Percentiles rank a stretch among this genome's conserved stretches.
phyloP scores from a whole-genome alignment of 1,140 invertebrate genomes.

The Proctacanthus coquilletti region DNA sequence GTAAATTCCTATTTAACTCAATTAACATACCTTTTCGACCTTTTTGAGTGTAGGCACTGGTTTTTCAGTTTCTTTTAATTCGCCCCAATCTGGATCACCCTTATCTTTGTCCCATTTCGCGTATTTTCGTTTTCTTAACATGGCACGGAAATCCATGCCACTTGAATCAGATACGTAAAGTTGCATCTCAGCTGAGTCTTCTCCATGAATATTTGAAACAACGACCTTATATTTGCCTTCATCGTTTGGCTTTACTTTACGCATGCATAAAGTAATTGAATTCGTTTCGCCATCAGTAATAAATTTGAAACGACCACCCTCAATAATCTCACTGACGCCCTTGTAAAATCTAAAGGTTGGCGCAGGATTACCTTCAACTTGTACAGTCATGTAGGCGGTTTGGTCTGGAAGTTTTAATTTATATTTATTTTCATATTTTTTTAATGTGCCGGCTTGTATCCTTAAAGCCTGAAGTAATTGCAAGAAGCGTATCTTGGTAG shows the following conservation, averaged over 20 bases:
- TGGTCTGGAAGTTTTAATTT: no score
- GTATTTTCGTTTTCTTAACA: conserved; percentile 94
- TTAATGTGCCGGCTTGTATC: no score
- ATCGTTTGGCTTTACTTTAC: conserved; percentile 92
- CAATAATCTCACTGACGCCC: conserved; percentile 75
- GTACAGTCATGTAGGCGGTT: conserved; percentile 74
- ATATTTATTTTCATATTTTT: conserved; percentile 3
- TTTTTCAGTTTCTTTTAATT: conserved; percentile 85
- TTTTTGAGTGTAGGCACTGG: conserved; percentile 70
- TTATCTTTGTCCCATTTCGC: conserved; percentile 85
- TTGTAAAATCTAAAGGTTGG: conserved; percentile 96
- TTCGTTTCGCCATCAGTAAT: conserved; percentile 79
- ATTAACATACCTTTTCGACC: conserved; percentile 69
- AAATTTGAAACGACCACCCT: conserved; percentile 85
- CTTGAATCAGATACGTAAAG: conserved; percentile 92
- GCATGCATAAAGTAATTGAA: conserved; percentile 81
- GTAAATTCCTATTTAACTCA: no score
- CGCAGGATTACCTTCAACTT: conserved; percentile 80
- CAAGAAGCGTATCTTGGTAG: no score
- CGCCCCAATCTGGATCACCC: conserved; percentile 78
- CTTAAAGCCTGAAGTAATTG: no score
- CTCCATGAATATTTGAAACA: conserved; percentile 83
- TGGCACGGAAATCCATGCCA: conserved; percentile 96
- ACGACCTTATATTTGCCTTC: conserved; percentile 93
- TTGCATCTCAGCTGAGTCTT: conserved; percentile 86